Evolutionary conservation across 2,113 vertebrate species (phyloP).

Genomic region (Oreotrochilus melanogaster): DNA sequence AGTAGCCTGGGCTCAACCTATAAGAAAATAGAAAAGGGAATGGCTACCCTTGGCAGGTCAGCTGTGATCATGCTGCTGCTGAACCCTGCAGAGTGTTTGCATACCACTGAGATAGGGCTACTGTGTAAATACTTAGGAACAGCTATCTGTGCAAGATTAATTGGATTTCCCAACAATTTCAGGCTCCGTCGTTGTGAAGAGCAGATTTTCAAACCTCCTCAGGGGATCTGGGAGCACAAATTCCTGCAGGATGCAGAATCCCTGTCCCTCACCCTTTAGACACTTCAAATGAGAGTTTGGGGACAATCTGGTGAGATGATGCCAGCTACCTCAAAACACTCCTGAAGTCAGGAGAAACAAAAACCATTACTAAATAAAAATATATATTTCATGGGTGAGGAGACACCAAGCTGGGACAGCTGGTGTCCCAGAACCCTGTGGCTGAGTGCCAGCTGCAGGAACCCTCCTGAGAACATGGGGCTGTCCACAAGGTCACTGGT

Average conservation of each 20-base stretch:
- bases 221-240: background rate
- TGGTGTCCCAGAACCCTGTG: rapidly evolving
- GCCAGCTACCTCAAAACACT: background rate
- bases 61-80: background rate
- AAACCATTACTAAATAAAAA: background rate
- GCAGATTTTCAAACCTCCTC: background rate
- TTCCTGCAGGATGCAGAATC: background rate
- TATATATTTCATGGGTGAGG: rapidly evolving
- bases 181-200: background rate
- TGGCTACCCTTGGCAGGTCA: background rate
- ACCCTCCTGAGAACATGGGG: rapidly evolving
- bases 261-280: background rate
- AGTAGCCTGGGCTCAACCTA: background rate
- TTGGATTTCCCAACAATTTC: background rate
- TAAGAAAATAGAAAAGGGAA: background rate
- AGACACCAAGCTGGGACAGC: background rate
- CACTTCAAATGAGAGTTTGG: background rate
- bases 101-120: background rate
- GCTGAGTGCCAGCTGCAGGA: background rate
- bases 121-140: background rate
- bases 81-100: background rate
- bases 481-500: background rate
- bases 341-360: background rate
- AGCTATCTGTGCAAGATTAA: background rate
- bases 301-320: background rate